Percentiles rank a stretch among this genome's conserved stretches.
These are phyloP conservation scores for Amphilophus citrinellus DNA, from an alignment of 2,113 vertebrate genomes.

Conservation along the genomic window DNA sequence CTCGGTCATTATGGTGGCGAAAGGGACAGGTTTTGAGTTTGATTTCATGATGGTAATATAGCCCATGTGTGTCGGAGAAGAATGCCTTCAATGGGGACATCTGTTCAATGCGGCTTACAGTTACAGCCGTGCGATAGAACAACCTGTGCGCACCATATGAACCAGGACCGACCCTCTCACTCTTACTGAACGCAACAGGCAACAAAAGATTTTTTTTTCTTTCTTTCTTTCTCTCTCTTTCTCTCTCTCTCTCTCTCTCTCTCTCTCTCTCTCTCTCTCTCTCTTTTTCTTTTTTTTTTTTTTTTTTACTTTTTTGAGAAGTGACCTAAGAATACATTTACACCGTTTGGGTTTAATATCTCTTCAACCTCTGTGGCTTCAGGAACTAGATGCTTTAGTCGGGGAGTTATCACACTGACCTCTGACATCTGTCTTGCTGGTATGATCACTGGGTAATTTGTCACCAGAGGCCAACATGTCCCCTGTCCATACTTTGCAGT, in stretches of 20 bases:
- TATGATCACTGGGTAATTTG: constrained; percentile 73
- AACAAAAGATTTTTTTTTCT: constrained; percentile 26
- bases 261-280: too few relatives aligned
- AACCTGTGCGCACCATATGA: constrained; percentile 88
- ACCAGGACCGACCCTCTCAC: constrained; percentile 49
- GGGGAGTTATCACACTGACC: constrained; percentile 67
- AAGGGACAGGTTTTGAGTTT: constrained; percentile 97
- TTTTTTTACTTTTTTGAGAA: neutral
- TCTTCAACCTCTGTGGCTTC: neutral
- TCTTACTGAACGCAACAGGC: constrained; percentile 63
- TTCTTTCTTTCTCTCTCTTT: neutral
- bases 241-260: neutral
- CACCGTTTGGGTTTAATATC: constrained; percentile 30
- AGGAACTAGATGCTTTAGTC: constrained; percentile 47
- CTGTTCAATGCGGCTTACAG: constrained; percentile 93
- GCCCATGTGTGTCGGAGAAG: constrained; percentile 92
- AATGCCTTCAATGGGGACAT: constrained; percentile 96
- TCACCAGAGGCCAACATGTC: constrained; percentile 67
- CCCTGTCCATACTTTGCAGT: constrained; percentile 26
- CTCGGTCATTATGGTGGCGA: constrained; percentile 95
- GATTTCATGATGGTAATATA: constrained; percentile 95
- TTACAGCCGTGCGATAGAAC: constrained; percentile 87
- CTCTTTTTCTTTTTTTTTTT: too few relatives aligned
- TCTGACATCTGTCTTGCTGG: constrained; percentile 67
- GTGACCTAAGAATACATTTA: constrained; percentile 33